These are phyloP conservation scores for Sander lucioperca DNA, from an alignment of 2,113 vertebrate genomes.

Conservation along the genomic window DNA sequence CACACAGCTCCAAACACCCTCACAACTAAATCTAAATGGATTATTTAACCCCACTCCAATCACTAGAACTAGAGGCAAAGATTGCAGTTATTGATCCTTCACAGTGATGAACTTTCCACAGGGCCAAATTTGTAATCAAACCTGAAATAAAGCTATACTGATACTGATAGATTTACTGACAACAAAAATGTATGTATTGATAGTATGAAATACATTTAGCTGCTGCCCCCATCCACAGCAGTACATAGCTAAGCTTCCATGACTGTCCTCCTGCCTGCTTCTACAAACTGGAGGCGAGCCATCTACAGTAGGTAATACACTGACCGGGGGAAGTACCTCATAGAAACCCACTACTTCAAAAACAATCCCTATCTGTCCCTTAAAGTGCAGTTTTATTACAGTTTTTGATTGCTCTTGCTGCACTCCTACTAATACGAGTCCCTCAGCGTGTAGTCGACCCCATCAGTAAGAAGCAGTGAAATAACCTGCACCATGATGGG, in stretches of 20 bases:
- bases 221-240: too few species aligned
- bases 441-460: not conserved
- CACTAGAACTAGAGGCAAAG: not conserved
- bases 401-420: not conserved
- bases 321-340: too few species aligned
- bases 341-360: too few species aligned
- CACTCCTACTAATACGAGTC: not conserved
- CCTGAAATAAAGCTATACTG: not conserved
- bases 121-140: not conserved
- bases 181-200: too few species aligned
- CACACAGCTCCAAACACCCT: not conserved
- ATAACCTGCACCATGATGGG: not conserved
- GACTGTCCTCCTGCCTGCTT: too few species aligned
- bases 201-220: too few species aligned
- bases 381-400: not conserved
- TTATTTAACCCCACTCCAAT: not conserved
- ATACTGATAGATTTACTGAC: too few species aligned
- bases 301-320: too few species aligned
- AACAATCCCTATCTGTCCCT: too few species aligned
- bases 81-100: conserved; percentile 7
- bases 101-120: not conserved
- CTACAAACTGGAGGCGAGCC: too few species aligned
- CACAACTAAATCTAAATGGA: not conserved
- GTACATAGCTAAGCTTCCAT: too few species aligned
- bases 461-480: not conserved